Percentiles rank a stretch among this genome's conserved stretches.
Evolutionary conservation across 2,888 invertebrate species (phyloP).

Genomic region (Cephus runcator): DNA sequence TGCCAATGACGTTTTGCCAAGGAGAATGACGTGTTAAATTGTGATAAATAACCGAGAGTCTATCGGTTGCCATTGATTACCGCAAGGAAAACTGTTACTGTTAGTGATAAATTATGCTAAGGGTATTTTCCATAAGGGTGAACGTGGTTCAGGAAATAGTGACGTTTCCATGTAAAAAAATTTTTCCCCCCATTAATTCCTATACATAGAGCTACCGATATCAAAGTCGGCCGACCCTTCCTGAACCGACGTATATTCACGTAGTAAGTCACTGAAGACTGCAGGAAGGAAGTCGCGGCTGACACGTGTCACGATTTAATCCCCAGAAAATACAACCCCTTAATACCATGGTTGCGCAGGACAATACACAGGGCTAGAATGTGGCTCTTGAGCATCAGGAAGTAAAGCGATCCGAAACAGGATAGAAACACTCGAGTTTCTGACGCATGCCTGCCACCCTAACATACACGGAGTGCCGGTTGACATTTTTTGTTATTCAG

Average conservation of each 20-base stretch:
- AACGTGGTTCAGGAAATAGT: too few relatives aligned
- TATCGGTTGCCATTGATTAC: neutral
- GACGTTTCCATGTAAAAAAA: too few relatives aligned
- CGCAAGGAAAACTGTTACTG: neutral
- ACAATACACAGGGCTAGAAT: neutral
- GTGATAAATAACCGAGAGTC: neutral
- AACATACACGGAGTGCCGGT: neutral
- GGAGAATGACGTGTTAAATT: neutral
- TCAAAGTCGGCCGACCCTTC: neutral
- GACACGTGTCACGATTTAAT: neutral
- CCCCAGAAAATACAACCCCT: neutral
- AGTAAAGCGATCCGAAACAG: neutral
- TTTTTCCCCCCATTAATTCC: too few relatives aligned
- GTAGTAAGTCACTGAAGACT: neutral
- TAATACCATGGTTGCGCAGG: neutral
- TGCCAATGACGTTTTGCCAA: too few relatives aligned
- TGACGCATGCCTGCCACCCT: neutral
- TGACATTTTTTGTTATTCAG: neutral
- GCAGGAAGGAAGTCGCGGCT: neutral
- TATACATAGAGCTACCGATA: neutral
- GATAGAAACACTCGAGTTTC: neutral
- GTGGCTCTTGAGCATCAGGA: neutral
- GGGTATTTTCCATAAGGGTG: neutral
- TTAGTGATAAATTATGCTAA: neutral
- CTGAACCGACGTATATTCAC: too few relatives aligned